phyloP scores from a whole-genome alignment of 2,113 vertebrate species.

The Megaptera novaeangliae region DNA sequence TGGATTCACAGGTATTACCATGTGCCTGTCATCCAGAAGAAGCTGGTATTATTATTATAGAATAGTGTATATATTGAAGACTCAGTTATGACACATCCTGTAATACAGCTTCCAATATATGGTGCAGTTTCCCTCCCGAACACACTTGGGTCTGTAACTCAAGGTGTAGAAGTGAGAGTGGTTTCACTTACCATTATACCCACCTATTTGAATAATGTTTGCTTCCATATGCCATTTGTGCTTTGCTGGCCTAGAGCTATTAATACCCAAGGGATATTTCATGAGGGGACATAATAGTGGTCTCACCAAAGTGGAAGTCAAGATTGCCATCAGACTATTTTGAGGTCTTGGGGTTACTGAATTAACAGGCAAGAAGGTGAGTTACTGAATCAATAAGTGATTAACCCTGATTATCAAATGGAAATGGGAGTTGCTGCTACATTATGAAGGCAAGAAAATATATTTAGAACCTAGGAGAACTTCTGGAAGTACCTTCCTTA shows the following conservation, averaged over 20 bases:
- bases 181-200: neutral
- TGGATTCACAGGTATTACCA: neutral
- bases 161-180: neutral
- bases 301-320: neutral
- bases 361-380: neutral
- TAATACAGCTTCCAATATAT: neutral
- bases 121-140: neutral
- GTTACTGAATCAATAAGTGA: neutral
- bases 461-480: neutral
- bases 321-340: neutral
- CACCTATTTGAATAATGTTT: neutral
- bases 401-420: neutral
- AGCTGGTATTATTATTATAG: neutral
- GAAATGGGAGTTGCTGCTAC: neutral
- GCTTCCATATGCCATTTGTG: neutral
- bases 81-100: neutral
- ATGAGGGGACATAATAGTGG: neutral
- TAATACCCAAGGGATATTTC: neutral
- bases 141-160: neutral
- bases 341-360: neutral
- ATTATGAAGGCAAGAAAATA: neutral
- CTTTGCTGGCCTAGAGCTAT: neutral
- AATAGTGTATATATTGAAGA: neutral
- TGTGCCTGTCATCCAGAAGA: neutral
- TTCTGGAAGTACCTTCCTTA: neutral